phyloP scores from a whole-genome alignment of 2,797 vertebrate species.

The Eupleurogrammus muticus region DNA sequence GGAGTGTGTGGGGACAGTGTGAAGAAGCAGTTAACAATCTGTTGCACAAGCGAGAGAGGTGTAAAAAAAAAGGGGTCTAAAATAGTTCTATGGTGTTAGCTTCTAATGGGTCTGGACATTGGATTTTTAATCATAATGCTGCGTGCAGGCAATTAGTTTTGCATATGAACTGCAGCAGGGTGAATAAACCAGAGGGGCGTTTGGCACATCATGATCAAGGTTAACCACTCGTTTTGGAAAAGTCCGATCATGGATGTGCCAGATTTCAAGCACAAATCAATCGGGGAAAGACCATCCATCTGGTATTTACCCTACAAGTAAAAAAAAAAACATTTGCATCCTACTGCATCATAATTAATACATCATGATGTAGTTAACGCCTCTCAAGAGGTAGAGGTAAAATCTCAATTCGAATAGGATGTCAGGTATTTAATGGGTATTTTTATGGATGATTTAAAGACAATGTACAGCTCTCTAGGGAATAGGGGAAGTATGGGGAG shows the following conservation, averaged over 20 bases:
- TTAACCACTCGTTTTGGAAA: neutral
- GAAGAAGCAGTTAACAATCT: constrained; percentile 76
- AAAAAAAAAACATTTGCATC: no score
- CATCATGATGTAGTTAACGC: no score
- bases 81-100: constrained; percentile 70
- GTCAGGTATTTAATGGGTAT: neutral
- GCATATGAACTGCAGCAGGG: neutral
- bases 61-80: constrained; percentile 68
- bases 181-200: neutral
- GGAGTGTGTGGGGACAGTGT: constrained; percentile 74
- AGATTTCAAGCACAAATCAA: neutral
- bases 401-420: neutral
- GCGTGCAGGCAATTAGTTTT: constrained; percentile 11
- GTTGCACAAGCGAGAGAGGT: constrained; percentile 68
- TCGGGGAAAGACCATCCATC: neutral
- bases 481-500: neutral
- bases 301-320: no score
- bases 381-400: neutral
- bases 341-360: neutral
- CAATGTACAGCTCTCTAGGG: neutral
- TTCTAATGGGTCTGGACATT: constrained; percentile 35
- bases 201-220: neutral
- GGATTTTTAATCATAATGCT: constrained; percentile 7
- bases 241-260: neutral
- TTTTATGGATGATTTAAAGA: neutral